Percentiles rank a stretch among this genome's conserved stretches.
Conservation (phyloP, 2,888 invertebrate genomes). For the Macrosoma leucophasiata region DNA sequence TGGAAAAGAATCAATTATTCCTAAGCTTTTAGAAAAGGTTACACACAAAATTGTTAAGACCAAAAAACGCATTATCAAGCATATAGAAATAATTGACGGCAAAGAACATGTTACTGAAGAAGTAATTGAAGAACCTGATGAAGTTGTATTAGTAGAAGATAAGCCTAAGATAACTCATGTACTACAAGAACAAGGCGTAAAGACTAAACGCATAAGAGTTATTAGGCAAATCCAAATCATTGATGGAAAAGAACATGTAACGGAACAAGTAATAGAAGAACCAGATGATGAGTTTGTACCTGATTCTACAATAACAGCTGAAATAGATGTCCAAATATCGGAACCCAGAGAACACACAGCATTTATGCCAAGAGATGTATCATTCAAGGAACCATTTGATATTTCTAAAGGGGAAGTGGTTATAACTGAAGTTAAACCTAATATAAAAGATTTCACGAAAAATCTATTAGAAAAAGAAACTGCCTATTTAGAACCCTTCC, state of each 20-base stretch:
- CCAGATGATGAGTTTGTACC: constrained; percentile 55
- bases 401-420: constrained; percentile 24
- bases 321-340: constrained; percentile 40
- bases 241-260: constrained; percentile 31
- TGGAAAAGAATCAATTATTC: too few relatives aligned
- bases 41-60: constrained; percentile 63
- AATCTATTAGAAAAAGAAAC: constrained; percentile 37
- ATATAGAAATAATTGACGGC: constrained; percentile 86
- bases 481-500: constrained; percentile 31
- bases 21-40: constrained; percentile 86
- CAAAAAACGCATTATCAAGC: constrained; percentile 83
- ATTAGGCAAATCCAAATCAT: constrained; percentile 58
- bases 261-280: constrained; percentile 26
- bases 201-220: constrained; percentile 68
- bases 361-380: neutral
- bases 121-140: constrained; percentile 89
- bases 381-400: constrained; percentile 12
- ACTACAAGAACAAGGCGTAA: constrained; percentile 40
- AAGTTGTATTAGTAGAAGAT: constrained; percentile 75
- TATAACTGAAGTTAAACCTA: constrained; percentile 11
- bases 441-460: constrained; percentile 35
- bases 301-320: constrained; percentile 42
- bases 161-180: constrained; percentile 17
- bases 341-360: constrained; percentile 10
- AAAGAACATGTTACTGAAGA: constrained; percentile 89